Conservation (phyloP, 2,888 invertebrate species). For the Clistopyga incitator region DNA sequence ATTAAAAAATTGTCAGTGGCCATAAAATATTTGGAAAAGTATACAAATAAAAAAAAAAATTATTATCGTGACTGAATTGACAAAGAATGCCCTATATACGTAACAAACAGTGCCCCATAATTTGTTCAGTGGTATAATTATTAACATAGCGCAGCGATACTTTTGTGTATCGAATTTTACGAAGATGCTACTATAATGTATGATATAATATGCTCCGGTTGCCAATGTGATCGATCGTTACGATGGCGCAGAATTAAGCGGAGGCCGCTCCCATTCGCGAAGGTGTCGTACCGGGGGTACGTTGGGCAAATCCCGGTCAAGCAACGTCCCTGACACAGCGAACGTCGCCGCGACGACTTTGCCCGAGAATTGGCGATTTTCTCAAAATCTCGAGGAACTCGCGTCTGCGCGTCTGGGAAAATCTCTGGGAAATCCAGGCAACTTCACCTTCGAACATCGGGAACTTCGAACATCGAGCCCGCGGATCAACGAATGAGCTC, state of each 20-base stretch:
- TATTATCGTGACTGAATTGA: too few species aligned
- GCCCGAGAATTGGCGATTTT: conserved; percentile 38
- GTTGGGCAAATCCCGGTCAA: conserved; percentile 69
- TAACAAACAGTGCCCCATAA: not conserved
- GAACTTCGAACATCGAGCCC: not conserved
- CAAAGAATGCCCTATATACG: too few species aligned
- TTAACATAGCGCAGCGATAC: too few species aligned
- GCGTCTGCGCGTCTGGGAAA: not conserved
- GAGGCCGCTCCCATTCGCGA: conserved; percentile 64
- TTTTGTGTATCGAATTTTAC: not conserved
- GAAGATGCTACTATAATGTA: conserved; percentile 48
- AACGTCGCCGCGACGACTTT: conserved; percentile 45
- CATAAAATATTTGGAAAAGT: too few species aligned
- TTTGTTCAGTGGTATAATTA: not conserved
- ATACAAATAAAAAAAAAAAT: too few species aligned
- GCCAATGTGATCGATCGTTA: conserved; percentile 76
- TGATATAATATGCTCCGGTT: conserved; percentile 57
- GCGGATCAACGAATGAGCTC: conserved; percentile 4
- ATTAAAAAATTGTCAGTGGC: too few species aligned
- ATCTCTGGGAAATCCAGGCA: not conserved
- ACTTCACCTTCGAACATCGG: not conserved
- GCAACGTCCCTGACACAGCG: conserved; percentile 71
- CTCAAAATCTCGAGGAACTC: conserved; percentile 1
- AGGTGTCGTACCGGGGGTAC: conserved; percentile 47
- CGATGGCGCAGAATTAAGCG: conserved; percentile 66